These are phyloP conservation scores for Petrolisthes cinctipes DNA, from an alignment of 2,888 invertebrate species.

Conservation along the genomic window DNA sequence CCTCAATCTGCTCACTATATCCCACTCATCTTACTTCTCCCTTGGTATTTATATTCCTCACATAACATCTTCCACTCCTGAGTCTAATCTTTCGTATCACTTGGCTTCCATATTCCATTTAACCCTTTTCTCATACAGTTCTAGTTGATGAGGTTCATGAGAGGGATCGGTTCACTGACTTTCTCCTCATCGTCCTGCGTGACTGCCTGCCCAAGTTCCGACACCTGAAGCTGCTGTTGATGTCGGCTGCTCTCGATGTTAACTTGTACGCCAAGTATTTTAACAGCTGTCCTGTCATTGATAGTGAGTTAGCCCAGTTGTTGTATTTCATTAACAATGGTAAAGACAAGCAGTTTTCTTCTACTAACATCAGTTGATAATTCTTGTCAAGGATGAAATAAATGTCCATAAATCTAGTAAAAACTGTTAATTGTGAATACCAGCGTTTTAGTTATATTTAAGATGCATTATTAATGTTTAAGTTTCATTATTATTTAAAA, in stretches of 20 bases:
- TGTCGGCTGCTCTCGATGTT: constrained; percentile 95
- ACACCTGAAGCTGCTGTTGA: constrained; percentile 85
- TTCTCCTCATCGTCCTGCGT: constrained; percentile 86
- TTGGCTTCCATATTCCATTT: neutral
- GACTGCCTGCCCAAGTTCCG: constrained; percentile 80
- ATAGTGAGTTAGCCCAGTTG: constrained; percentile 68
- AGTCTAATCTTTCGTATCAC: neutral
- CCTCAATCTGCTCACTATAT: neutral
- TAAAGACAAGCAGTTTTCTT: no score
- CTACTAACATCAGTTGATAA: no score
- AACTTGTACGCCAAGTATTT: constrained; percentile 87
- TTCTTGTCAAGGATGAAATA: neutral
- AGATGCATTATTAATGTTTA: no score
- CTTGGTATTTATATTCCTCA: neutral
- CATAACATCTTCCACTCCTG: neutral
- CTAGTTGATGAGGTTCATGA: constrained; percentile 97
- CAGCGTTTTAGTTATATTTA: no score
- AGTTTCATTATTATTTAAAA: no score
- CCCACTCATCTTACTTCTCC: neutral
- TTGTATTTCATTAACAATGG: neutral
- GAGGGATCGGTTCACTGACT: constrained; percentile 92
- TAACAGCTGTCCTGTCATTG: constrained; percentile 81
- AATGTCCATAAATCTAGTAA: no score
- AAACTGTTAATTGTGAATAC: no score
- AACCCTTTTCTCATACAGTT: constrained; percentile 74